Percentiles rank a stretch among this genome's conserved stretches.
Conservation (phyloP, 2,113 vertebrate genomes). For the Oncorhynchus tshawytscha region DNA sequence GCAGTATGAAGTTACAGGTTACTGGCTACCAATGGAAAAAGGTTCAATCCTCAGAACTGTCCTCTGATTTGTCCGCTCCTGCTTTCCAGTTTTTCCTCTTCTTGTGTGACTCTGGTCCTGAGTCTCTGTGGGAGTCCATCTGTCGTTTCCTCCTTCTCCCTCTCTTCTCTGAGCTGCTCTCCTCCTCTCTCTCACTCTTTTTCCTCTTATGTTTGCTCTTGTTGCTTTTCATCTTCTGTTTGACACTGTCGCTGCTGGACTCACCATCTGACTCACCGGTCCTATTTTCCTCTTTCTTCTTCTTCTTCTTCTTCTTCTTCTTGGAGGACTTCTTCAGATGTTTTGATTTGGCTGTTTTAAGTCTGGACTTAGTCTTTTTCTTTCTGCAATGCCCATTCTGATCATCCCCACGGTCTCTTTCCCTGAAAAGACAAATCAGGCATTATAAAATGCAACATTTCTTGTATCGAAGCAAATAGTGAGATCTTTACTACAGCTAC, state of each 20-base stretch:
- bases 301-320: constrained; percentile 89
- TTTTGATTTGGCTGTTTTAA: constrained; percentile 74
- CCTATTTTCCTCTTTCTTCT: constrained; percentile 72
- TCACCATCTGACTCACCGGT: constrained; percentile 58
- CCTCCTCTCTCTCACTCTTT: constrained; percentile 66
- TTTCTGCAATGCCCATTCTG: constrained; percentile 69
- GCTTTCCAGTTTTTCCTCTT: constrained; percentile 87
- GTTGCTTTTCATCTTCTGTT: constrained; percentile 64
- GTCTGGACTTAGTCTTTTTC: constrained; percentile 73
- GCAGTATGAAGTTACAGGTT: not conserved
- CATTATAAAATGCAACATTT: not conserved
- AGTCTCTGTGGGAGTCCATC: constrained; percentile 54
- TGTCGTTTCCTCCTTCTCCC: constrained; percentile 53
- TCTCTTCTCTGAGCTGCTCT: constrained; percentile 59
- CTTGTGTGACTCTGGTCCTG: constrained; percentile 47
- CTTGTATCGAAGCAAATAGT: too few species aligned
- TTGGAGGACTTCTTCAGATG: constrained; percentile 85
- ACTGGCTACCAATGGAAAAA: not conserved
- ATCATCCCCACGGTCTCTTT: constrained; percentile 54
- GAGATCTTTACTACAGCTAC: not conserved
- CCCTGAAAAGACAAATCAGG: constrained; percentile 22
- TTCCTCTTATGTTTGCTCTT: constrained; percentile 64
- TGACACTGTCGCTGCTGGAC: constrained; percentile 55
- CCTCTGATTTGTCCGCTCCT: constrained; percentile 82
- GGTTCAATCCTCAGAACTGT: constrained; percentile 80